phyloP scores from a whole-genome alignment of 2,888 invertebrate species.

The Drosophila quinaria region DNA sequence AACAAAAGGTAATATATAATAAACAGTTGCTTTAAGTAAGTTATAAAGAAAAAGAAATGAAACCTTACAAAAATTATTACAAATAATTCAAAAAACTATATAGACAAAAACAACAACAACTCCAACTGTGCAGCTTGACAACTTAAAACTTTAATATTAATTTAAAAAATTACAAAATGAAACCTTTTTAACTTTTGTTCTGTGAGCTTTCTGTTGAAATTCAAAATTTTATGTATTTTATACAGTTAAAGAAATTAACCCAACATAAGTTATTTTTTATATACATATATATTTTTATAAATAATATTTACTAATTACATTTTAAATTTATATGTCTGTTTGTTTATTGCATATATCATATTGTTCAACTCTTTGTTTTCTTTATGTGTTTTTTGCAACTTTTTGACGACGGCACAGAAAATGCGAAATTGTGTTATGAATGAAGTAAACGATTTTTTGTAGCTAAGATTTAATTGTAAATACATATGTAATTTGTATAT shows the following conservation, averaged over 20 bases:
- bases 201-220: conserved; percentile 67
- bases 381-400: conserved; percentile 64
- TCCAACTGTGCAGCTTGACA: conserved; percentile 53
- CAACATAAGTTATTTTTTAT: conserved; percentile 30
- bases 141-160: conserved; percentile 66
- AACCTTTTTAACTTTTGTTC: conserved; percentile 36
- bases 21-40: conserved; percentile 74
- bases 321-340: conserved; percentile 49
- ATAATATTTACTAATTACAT: conserved; percentile 37
- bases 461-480: conserved; percentile 77
- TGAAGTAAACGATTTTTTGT: conserved; percentile 47
- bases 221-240: conserved; percentile 56
- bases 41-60: conserved; percentile 39
- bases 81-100: conserved; percentile 72
- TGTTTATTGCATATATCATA: conserved; percentile 30
- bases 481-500: conserved; percentile 79
- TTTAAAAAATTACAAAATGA: conserved; percentile 62
- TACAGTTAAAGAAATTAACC: conserved; percentile 29
- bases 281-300: conserved; percentile 39
- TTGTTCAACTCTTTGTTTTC: conserved; percentile 31
- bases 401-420: conserved; percentile 63
- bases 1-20: conserved; percentile 21
- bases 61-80: conserved; percentile 71
- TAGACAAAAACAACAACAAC: conserved; percentile 27
- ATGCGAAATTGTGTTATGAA: conserved; percentile 16